Conservation (phyloP, 2,888 invertebrate species). For the Zonitis immaculata region DNA sequence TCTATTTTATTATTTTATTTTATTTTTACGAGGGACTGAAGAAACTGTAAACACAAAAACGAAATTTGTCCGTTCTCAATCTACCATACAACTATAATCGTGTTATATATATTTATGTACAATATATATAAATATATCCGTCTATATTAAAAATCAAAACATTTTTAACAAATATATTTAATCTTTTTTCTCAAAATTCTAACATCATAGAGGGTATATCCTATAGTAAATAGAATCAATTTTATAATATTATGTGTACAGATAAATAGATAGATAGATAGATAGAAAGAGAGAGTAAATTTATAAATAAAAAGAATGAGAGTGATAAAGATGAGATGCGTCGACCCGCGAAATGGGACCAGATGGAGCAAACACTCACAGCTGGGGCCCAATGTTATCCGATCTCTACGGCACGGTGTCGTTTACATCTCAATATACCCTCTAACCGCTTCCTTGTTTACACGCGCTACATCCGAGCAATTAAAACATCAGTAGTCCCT, state of each 20-base stretch:
- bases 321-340: conserved; percentile 30
- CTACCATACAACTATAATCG: conserved; percentile 29
- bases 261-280: too few species aligned
- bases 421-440: conserved; percentile 44
- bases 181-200: too few species aligned
- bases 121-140: too few species aligned
- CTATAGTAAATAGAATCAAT: too few species aligned
- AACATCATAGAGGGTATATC: too few species aligned
- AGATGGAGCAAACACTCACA: conserved; percentile 47
- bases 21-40: conserved; percentile 31
- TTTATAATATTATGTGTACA: too few species aligned
- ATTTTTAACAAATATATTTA: conserved; percentile 19
- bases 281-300: conserved; percentile 7
- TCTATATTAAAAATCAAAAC: conserved; percentile 41
- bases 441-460: conserved; percentile 42
- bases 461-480: conserved; percentile 41
- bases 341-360: conserved; percentile 46
- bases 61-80: conserved; percentile 30
- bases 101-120: conserved; percentile 28
- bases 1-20: conserved; percentile 25
- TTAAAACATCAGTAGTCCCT: conserved; percentile 38
- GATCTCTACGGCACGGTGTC: conserved; percentile 36
- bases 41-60: conserved; percentile 17
- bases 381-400: conserved; percentile 33
- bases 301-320: conserved; percentile 22